Base-by-base conservation (phyloP, 2,797 vertebrate species). In the Basileuterus tristriatus region DNA sequence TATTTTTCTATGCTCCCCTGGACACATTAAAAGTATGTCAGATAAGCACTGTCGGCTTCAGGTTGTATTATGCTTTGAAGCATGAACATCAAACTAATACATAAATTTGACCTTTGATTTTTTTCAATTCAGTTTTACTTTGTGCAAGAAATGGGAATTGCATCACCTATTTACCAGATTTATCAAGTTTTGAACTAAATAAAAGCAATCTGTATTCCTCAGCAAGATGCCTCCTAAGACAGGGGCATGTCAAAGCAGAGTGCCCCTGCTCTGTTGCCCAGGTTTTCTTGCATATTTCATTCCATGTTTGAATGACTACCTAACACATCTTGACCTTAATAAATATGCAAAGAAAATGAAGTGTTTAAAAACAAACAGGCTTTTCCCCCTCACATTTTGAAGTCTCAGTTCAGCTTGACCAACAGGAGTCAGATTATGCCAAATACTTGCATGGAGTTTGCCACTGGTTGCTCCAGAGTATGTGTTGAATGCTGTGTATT, bases 401-500 rank as follows among this genome's bases (percentile, higher is more conserved):
- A 81, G 32, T 53, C 24, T 68, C 19, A 39, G 1, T 92, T 89
- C 39, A 39, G 4, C 47, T 80, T 79, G 36, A 77, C 62, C 27
- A 74, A 44, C 11, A 47, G 68, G 44, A 43, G 29, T 62, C 19
- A 29, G 60, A 74, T 69, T 24, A 50, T 55, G 34, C 30, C n/a
- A 55, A 49, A n/a, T 76, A 62, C 9, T 79, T 72, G 20, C 5
- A 12, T 82, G 55, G 82, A 55, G 41, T 7, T 83, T 69, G 49
- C 9, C 1, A 0, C 1, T 43, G n/a, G 6, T 34, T 72, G 8
- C 43, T 72, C 14, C 11, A 26, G 21, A 15, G 13, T 63, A 23
- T 3, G 2, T 36, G 8, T 6, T 80, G 29, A 46, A 34, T 34
- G 10, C 53, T 58, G 15, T 39, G 6, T 6, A 7, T n/a, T 20